Conservation (phyloP, 2,888 invertebrate species). For the Acrobasis repandana region DNA sequence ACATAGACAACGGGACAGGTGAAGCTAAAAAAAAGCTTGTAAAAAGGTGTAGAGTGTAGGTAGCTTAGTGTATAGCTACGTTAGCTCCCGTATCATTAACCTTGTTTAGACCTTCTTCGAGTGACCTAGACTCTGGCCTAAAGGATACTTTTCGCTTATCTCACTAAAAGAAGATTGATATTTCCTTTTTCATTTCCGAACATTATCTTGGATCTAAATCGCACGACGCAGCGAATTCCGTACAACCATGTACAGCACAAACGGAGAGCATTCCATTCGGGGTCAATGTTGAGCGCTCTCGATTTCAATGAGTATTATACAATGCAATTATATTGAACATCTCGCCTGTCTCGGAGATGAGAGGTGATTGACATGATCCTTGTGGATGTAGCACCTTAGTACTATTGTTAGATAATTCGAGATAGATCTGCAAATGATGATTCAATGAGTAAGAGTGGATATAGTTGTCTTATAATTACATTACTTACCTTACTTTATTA, state of each 20-base stretch:
- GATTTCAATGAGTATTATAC: not conserved
- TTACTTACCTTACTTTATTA: too few species aligned
- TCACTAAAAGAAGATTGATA: too few species aligned
- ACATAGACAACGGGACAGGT: too few species aligned
- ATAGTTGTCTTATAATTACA: too few species aligned
- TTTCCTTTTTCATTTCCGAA: not conserved
- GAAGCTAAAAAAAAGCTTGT: too few species aligned
- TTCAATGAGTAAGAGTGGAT: not conserved
- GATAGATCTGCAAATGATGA: not conserved
- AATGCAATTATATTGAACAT: constrained; percentile 6
- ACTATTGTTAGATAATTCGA: too few species aligned
- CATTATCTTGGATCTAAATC: not conserved
- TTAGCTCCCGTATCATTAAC: too few species aligned
- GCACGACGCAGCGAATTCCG: constrained; percentile 4
- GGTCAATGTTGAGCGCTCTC: constrained; percentile 9
- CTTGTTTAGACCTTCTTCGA: too few species aligned
- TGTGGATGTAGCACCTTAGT: not conserved
- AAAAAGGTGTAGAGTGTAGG: too few species aligned
- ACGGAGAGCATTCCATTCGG: not conserved
- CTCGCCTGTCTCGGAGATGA: not conserved
- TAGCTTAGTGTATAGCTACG: too few species aligned
- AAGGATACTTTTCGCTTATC: too few species aligned
- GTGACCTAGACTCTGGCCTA: too few species aligned
- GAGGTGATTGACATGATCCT: constrained; percentile 3
- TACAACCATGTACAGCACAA: not conserved